Base-by-base conservation (phyloP, 2,888 invertebrate genomes). In the Pristionchus exspectatus region DNA sequence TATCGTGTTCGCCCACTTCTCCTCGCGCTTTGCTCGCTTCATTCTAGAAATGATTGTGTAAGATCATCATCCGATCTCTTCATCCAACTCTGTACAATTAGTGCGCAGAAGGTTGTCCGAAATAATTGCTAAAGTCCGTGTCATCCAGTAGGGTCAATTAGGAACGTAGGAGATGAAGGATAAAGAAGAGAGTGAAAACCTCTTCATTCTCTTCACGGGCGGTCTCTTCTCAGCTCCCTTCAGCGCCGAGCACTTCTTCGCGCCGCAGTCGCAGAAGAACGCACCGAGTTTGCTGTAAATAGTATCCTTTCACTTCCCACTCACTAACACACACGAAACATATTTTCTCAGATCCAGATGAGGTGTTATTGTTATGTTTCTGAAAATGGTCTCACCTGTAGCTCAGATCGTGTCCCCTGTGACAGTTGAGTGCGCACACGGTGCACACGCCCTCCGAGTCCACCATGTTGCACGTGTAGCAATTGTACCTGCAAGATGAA, bases 191-290 rank as follows among this genome's bases (percentile, higher is more conserved):
- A 18, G 14, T 38, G n/a, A 0, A 0, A 24, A 50, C n/a, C 21
- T 72, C 87, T 69, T 74, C 16, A 72, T 74, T 50, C 87, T 88
- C 56, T 74, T 88, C 44, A 27, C 54, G 10, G 86, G 33, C 4
- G 66, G 66, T 30, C 18, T 27, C n/a, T 91, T 89, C n/a, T 81
- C 27, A 0, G 90, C 86, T 59, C 30, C 30, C 44, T 83, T 77
- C 90, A 92, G 87, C 4, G 92, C 89, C 3, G 21, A 74, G 85
- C 92, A 92, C 14, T 81, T 74, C 18, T 77, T 87, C 0, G 98
- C 98, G 3, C 99, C 99, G 95, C 99, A 99, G 95, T 99, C 99
- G 95, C 99, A 99, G 96, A 99, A 99, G 96, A 99, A 99, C 95
- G 98, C 98, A 0, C 99, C 99, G 95, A 97, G 98, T 95, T 99